Evolutionary conservation across 2,888 invertebrate species (phyloP), one percentile per base, ranked within the genome.

Genomic region (Tridacna gigas): DNA sequence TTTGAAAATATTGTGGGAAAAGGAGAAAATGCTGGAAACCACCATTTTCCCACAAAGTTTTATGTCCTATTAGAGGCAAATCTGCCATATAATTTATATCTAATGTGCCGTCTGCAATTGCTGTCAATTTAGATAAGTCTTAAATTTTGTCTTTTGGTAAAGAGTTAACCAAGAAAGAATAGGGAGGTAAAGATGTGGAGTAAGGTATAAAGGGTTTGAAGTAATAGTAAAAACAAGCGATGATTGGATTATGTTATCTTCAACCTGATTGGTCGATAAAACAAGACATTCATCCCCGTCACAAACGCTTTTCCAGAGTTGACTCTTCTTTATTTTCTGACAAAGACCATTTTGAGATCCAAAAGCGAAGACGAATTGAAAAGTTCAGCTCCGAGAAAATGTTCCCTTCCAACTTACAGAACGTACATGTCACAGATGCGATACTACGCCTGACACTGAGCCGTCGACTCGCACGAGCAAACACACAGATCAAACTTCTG

Each of bases 401-500:
- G 56, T 56, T 56, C 3, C 15, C 5, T 56, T 37, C 37, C 37
- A 37, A 37, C 37, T 37, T 7, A 37, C 56, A 56, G 56, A 56
- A 56, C 20, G 15, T 9, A 3, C 56, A 56, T 3, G 56, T 56
- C 18, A 56, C 56, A 20, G 71, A 71, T 12, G 26, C 71, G 9
- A 71, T 71, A 9, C 12, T 63, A 25, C 37, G 75, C 15, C 74
- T 79, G 3, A 63, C 28, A 2, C 74, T 86, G 22, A 65, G 63
- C 56, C 69, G 76, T n/a, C 65, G 76, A 28, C 80, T 86, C 0
- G 48, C 48, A 28, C 74, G 78, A 18, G 47, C 67, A 26, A 80
- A 82, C 25, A 13, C 18, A 0, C 86, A 86, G 63, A 82, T 86
- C 7, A 25, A 74, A 18, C 61, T 75, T 9, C 63, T 86, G 56